Evolutionary conservation across 2,888 invertebrate species (phyloP), one percentile per base, ranked within the genome.

Genomic region (Dynastes grantii): DNA sequence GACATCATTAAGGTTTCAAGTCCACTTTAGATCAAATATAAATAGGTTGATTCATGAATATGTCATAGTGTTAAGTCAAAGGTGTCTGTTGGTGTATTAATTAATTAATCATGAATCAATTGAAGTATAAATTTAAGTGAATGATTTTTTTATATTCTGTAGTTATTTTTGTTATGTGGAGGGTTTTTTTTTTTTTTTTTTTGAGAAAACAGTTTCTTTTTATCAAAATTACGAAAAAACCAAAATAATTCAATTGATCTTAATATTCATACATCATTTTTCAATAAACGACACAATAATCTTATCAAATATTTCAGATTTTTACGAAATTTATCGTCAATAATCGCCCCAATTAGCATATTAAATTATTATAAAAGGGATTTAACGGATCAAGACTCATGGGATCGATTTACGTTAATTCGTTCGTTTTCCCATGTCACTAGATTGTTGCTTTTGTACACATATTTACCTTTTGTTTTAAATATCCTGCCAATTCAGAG

Each of bases 401-500:
- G 22, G 6, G 55, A 58, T 2, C 11, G 8, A 4, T 58, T 5
- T 22, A 16, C 16, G 55, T 5, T 4, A 58, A 22, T 58, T 58
- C 11, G 55, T 58, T 45, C 8, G 11, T 11, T 45, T 45, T 45
- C 45, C 45, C 9, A 11, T 45, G 45, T 45, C 45, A 11, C 45
- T 45, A 45, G 45, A 45, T 45, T 55, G 22, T 55, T 55, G 16
- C 55, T 53, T n/a, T n/a, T 55, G 4, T 6, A 40, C 13, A 32
- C 2, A 11, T 32, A 37, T 37, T 77, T 84, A 86, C 87, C 84
- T 89, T 94, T 80, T 94, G 93, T 86, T 94, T 94, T 73, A 95
- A 91, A 88, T 96, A 97, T 85, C 94, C 94, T 81, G 95, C 94
- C 55, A 98, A 89, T 88, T 98, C 98, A 76, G 95, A 95, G 80